Conservation (phyloP, 2,888 invertebrate species). For the Liodrosophila aerea region DNA sequence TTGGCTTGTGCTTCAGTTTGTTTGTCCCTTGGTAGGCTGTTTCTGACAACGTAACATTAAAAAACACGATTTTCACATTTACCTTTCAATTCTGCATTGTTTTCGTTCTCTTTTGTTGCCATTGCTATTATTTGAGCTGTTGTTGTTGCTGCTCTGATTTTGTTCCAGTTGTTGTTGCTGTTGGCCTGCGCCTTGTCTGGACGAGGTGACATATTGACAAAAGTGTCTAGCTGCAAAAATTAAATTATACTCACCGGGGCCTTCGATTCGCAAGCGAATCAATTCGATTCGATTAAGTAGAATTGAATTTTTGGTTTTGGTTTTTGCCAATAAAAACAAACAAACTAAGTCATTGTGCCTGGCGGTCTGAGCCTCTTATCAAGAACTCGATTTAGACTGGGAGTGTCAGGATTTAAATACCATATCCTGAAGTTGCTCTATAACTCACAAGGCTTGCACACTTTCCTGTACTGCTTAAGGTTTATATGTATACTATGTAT, state of each 20-base stretch:
- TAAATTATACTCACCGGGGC: slow-evolving; percentile 49
- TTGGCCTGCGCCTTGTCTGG: slow-evolving; percentile 20
- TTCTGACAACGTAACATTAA: slow-evolving; percentile 62
- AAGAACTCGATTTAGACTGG: neutral
- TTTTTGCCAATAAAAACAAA: slow-evolving; percentile 48
- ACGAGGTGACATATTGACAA: slow-evolving; percentile 57
- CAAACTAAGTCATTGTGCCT: slow-evolving; percentile 43
- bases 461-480: too few relatives aligned
- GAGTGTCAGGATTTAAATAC: neutral
- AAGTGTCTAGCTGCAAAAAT: slow-evolving; percentile 60
- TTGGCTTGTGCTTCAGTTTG: slow-evolving; percentile 7
- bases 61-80: slow-evolving; percentile 75
- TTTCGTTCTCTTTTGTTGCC: slow-evolving; percentile 31
- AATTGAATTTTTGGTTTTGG: slow-evolving; percentile 59
- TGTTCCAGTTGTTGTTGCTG: slow-evolving; percentile 12
- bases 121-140: slow-evolving; percentile 13
- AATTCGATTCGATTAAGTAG: slow-evolving; percentile 50
- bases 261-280: slow-evolving; percentile 34
- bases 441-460: too few relatives aligned
- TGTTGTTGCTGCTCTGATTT: slow-evolving; percentile 5
- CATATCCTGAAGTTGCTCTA: neutral
- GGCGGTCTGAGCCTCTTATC: slow-evolving; percentile 1
- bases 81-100: slow-evolving; percentile 67
- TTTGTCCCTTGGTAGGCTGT: slow-evolving; percentile 31
- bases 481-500: too few relatives aligned